Evolutionary conservation across 2,113 vertebrate genomes (phyloP).

Genomic region (Sula dactylatra): DNA sequence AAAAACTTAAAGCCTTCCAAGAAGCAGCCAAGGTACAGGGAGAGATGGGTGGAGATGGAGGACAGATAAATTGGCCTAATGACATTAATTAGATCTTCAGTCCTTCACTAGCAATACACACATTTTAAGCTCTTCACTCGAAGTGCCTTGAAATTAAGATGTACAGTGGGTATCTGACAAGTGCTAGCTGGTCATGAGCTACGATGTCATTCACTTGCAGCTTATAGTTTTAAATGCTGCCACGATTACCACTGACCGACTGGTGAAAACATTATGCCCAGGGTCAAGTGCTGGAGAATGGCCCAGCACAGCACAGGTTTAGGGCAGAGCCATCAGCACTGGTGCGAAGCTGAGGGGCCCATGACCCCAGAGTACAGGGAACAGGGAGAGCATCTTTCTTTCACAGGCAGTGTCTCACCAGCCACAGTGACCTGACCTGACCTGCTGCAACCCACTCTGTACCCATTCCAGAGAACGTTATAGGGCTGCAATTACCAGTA

Average conservation of each 20-base stretch:
- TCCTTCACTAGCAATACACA: background rate
- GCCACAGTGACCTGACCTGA: background rate
- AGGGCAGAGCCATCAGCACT: accelerated
- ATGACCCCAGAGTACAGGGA: accelerated
- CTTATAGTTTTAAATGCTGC: background rate
- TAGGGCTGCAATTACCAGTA: background rate
- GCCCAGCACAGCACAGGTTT: background rate
- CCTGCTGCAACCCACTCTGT: accelerated
- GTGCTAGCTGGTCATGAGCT: background rate
- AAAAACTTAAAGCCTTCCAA: background rate
- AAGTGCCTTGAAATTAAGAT: background rate
- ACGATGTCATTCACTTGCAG: background rate
- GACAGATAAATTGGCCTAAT: background rate
- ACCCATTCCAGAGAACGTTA: background rate
- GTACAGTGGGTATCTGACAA: background rate
- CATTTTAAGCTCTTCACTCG: background rate
- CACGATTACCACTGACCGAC: background rate
- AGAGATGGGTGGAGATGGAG: background rate
- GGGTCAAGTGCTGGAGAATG: background rate
- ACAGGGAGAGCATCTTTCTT: background rate
- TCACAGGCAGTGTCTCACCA: background rate
- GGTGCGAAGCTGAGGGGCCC: accelerated
- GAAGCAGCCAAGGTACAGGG: background rate
- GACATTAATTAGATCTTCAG: background rate
- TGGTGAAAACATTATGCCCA: background rate